Evolutionary conservation across 1,140 invertebrate species (phyloP).

Genomic region (Plutomurus gul): DNA sequence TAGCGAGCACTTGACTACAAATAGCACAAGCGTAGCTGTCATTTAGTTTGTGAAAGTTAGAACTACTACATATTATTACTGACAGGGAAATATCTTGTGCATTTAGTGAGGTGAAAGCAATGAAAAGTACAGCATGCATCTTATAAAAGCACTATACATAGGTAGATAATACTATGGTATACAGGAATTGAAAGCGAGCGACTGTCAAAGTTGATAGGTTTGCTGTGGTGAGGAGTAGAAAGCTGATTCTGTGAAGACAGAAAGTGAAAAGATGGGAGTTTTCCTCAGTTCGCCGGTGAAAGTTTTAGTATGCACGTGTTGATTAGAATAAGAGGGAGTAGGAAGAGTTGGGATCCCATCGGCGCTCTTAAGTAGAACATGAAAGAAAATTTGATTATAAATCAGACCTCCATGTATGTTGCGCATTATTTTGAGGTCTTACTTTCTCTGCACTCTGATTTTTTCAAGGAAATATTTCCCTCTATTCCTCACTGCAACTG

Average conservation of each 20-base stretch:
- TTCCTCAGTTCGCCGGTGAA: neutral
- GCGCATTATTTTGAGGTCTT: neutral
- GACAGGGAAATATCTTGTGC: neutral
- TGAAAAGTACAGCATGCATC: too few relatives aligned
- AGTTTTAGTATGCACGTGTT: slow-evolving; percentile 27
- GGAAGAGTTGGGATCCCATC: slow-evolving; percentile 4
- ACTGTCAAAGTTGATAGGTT: too few relatives aligned
- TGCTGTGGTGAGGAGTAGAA: too few relatives aligned
- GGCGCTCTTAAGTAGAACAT: slow-evolving; percentile 18
- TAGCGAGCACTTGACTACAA: neutral
- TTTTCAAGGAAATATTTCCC: too few relatives aligned
- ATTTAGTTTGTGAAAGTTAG: neutral
- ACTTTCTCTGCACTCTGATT: neutral
- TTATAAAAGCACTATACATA: too few relatives aligned
- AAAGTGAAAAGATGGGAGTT: slow-evolving; percentile 3
- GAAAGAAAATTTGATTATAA: slow-evolving; percentile 35
- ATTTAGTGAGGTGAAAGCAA: neutral
- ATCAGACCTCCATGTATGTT: slow-evolving; percentile 7
- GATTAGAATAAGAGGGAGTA: slow-evolving; percentile 11
- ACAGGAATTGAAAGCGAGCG: too few relatives aligned
- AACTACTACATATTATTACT: neutral
- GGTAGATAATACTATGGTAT: too few relatives aligned
- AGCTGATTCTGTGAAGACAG: too few relatives aligned
- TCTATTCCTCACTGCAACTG: too few relatives aligned
- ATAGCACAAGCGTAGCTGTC: too few relatives aligned